Evolutionary conservation across 2,888 invertebrate genomes (phyloP).

Genomic region (Malthinus flaveolus): DNA sequence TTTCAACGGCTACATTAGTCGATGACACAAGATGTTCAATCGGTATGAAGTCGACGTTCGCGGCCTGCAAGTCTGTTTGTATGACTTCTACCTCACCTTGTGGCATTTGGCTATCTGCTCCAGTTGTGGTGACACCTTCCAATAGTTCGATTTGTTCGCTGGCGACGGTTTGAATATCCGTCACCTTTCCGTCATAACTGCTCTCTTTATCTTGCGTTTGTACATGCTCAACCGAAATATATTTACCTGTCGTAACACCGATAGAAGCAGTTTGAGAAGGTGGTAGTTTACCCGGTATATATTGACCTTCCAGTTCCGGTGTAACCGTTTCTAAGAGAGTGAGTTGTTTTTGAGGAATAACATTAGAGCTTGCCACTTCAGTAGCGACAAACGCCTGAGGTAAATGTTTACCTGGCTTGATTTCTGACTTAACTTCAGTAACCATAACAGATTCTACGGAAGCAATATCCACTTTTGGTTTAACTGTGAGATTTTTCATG

Average conservation of each 20-base stretch:
- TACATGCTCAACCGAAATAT: slow-evolving; percentile 60
- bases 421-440: slow-evolving; percentile 69
- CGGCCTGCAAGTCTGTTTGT: slow-evolving; percentile 58
- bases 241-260: slow-evolving; percentile 63
- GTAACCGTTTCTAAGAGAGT: slow-evolving; percentile 67
- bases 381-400: slow-evolving; percentile 80
- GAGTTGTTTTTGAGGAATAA: slow-evolving; percentile 68
- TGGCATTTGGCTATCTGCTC: slow-evolving; percentile 68
- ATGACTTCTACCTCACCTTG: slow-evolving; percentile 60
- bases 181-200: slow-evolving; percentile 54
- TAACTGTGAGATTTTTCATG: slow-evolving; percentile 56
- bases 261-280: slow-evolving; percentile 64
- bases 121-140: slow-evolving; percentile 63
- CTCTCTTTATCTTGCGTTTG: slow-evolving; percentile 69
- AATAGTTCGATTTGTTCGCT: slow-evolving; percentile 57
- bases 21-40: slow-evolving; percentile 63
- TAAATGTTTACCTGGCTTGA: slow-evolving; percentile 76
- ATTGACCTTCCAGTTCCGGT: slow-evolving; percentile 70
- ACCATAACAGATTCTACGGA: slow-evolving; percentile 67
- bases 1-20: slow-evolving; percentile 64
- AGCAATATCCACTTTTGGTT: slow-evolving; percentile 65
- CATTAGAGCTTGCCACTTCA: slow-evolving; percentile 69
- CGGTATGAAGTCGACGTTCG: slow-evolving; percentile 63
- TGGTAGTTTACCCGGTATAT: slow-evolving; percentile 62
- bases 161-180: slow-evolving; percentile 55